A percentile compares a stretch with the other conserved stretches of the same genome.
phyloP scores from a whole-genome alignment of 2,888 invertebrate species.

The Aelia acuminata region DNA sequence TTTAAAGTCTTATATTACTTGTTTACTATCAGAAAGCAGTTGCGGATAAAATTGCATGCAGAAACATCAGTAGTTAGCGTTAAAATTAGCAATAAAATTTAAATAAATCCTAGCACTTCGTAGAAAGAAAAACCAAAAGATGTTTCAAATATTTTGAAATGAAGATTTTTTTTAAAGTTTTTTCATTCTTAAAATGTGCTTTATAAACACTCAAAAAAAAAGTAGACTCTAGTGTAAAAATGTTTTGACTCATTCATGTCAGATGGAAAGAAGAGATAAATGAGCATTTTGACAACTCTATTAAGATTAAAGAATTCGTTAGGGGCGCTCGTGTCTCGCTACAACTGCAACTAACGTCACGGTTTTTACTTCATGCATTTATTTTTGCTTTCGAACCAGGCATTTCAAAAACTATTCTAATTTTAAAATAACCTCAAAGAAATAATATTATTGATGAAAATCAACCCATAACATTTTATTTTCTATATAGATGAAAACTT shows the following conservation, averaged over 20 bases:
- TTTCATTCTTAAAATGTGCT: neutral
- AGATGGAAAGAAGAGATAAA: neutral
- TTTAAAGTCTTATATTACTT: neutral
- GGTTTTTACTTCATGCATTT: neutral
- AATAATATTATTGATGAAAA: neutral
- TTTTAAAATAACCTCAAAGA: neutral
- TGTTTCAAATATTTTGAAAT: neutral
- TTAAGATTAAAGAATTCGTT: slow-evolving; percentile 10
- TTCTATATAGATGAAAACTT: too few species aligned
- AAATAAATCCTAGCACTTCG: neutral
- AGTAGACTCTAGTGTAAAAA: neutral
- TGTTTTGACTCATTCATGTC: neutral
- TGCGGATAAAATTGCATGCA: neutral
- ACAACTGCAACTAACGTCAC: neutral
- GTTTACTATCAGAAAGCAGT: neutral
- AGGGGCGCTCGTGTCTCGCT: neutral
- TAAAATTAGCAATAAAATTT: neutral
- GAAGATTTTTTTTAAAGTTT: neutral
- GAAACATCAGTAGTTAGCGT: neutral
- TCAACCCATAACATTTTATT: neutral
- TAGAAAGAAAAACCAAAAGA: neutral
- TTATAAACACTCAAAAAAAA: neutral
- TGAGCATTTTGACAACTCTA: neutral
- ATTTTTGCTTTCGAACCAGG: neutral
- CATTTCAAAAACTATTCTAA: neutral